These are phyloP conservation scores for Drosophila ironensis DNA, from an alignment of 1,140 invertebrate genomes.

Conservation along the genomic window DNA sequence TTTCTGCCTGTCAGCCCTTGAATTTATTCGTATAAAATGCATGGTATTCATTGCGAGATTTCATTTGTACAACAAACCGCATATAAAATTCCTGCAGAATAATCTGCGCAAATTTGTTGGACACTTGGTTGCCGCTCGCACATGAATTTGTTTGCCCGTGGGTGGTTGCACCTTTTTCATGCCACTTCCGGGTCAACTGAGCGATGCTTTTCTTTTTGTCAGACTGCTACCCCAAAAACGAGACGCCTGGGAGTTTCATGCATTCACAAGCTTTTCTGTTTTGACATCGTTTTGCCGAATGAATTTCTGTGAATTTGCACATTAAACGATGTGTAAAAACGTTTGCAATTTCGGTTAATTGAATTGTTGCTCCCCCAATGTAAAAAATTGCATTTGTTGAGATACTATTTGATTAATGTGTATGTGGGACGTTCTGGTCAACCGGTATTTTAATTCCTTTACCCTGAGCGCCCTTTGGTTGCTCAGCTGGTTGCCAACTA, in stretches of 20 bases:
- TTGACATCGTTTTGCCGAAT: slow-evolving; percentile 25
- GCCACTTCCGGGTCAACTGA: slow-evolving; percentile 39
- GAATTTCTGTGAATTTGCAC: slow-evolving; percentile 49
- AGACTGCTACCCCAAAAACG: slow-evolving; percentile 18
- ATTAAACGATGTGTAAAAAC: slow-evolving; percentile 70
- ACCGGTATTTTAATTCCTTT: neutral
- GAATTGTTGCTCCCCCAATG: slow-evolving; percentile 49
- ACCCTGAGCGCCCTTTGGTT: too few relatives aligned
- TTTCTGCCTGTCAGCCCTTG: neutral
- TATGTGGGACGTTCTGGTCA: neutral
- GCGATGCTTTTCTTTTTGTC: slow-evolving; percentile 8
- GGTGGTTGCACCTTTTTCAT: slow-evolving; percentile 35
- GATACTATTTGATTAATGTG: too few relatives aligned
- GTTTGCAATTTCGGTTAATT: slow-evolving; percentile 64
- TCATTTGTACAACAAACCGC: slow-evolving; percentile 1
- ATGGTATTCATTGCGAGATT: slow-evolving; percentile 13
- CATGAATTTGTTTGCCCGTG: slow-evolving; percentile 35
- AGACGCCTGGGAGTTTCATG: slow-evolving; percentile 9
- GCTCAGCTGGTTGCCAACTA: too few relatives aligned
- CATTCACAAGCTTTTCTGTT: neutral
- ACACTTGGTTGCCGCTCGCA: slow-evolving; percentile 27
- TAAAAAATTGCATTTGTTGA: slow-evolving; percentile 17
- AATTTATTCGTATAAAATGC: too few relatives aligned
- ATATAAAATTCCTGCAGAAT: slow-evolving; percentile 29
- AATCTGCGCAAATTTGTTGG: slow-evolving; percentile 41